phyloP scores from a whole-genome alignment of 2,797 vertebrate genomes.

The Peromyscus nudipes region DNA sequence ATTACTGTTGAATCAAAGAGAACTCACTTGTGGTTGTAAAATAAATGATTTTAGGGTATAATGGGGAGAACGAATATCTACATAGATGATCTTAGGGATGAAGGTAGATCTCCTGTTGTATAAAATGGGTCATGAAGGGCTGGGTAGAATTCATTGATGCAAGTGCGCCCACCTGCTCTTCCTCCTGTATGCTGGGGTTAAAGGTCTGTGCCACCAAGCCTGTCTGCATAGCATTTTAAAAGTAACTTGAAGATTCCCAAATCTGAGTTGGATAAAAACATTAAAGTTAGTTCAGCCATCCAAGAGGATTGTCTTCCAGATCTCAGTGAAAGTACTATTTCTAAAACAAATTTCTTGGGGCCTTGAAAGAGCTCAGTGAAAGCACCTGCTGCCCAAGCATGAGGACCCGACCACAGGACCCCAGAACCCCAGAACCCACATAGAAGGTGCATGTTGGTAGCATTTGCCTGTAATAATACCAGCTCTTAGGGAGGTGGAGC shows the following conservation, averaged over 20 bases:
- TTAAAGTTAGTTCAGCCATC: neutral
- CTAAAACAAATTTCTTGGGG: neutral
- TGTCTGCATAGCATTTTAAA: neutral
- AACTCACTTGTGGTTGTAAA: neutral
- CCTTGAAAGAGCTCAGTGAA: neutral
- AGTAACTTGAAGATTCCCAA: slow-evolving; percentile 37
- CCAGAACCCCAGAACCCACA: no score
- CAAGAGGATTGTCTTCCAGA: neutral
- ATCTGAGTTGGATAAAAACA: neutral
- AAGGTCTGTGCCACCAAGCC: neutral
- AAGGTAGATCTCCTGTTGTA: neutral
- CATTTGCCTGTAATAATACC: neutral
- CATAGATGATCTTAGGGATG: neutral
- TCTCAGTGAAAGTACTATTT: slow-evolving; percentile 53
- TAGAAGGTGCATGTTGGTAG: neutral
- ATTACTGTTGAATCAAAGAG: neutral
- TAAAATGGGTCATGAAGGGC: slow-evolving; percentile 3
- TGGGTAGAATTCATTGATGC: neutral
- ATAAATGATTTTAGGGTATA: slow-evolving; percentile 23
- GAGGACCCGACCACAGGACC: no score
- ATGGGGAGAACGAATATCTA: neutral
- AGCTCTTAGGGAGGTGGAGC: neutral
- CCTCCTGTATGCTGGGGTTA: neutral
- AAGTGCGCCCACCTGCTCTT: neutral
- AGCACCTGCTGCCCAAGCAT: neutral